Evolutionary conservation across 2,888 invertebrate species (phyloP), one percentile per base, ranked within the genome.

Genomic region (Phragmatobia fuliginosa): DNA sequence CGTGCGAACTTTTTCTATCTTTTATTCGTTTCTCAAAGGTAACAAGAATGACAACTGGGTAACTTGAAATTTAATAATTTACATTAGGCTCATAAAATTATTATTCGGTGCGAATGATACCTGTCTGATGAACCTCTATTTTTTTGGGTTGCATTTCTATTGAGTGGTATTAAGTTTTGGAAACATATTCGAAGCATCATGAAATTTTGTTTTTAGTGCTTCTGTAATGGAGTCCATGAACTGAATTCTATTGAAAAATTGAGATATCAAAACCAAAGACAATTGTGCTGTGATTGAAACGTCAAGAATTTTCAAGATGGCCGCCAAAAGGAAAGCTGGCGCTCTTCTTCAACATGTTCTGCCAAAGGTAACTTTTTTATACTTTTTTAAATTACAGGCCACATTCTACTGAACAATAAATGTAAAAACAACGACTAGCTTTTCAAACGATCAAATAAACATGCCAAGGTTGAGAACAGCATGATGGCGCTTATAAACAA

Each of bases 261-360:
- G 69, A 66, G 70, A 73, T 85, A 86, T 82, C 83, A 79, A 80
- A 85, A 91, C 90, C 92, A 92, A 93, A 93, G 90, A 92, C 90
- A 87, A 88, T 76, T 90, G 90, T 91, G 91, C 89, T 91, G 91
- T 91, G 90, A 86, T 87, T 88, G 85, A 85, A 81, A 76, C 67
- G 73, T 77, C 83, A 83, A 88, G 87, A 88, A 88, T 83, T 75
- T 71, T 71, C 87, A 94, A 93, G 90, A 97, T 97, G 97, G 97
- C 97, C 82, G 97, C 97, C 82, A 97, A 97, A 94, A 96, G 97
- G 92, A 97, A 97, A 96, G 96, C 97, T 89, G 97, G 97, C 84
- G 96, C 97, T 85, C 95, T 97, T 87, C 97, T 97, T 85, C 97
- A 97, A 94, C 97, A 97, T 92, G 95, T 95, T 83, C 90, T 95